Conservation (phyloP, 2,113 vertebrate species). For the Centropus unirufus region DNA sequence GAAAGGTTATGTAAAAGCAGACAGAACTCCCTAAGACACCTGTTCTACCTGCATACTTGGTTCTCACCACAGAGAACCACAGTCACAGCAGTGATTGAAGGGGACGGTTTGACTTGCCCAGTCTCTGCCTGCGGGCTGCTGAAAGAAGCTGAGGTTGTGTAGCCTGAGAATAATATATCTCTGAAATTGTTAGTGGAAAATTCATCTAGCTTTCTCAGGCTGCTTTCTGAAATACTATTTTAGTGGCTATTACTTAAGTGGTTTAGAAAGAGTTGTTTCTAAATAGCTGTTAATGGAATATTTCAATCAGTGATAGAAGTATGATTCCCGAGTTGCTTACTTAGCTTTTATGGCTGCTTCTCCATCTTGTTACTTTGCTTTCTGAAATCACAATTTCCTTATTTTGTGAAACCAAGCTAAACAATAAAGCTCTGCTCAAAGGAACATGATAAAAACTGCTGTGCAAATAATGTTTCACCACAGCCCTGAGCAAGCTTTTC, state of each 20-base stretch:
- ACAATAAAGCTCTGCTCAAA: background rate
- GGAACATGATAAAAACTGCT: background rate
- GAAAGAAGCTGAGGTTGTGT: background rate
- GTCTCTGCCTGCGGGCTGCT: background rate
- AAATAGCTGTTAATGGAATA: background rate
- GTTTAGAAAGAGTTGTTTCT: background rate
- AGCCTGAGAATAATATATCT: background rate
- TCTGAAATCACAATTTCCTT: background rate
- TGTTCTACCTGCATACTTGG: rapidly evolving
- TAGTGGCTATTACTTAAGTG: background rate
- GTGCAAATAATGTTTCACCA: background rate
- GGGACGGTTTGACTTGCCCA: background rate
- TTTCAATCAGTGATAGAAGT: background rate
- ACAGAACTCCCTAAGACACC: background rate
- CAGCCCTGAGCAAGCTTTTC: background rate
- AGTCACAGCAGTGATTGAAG: background rate
- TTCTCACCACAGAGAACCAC: background rate
- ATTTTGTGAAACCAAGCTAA: background rate
- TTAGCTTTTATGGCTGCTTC: background rate
- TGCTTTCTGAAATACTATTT: background rate
- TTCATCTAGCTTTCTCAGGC: background rate
- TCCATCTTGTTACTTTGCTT: background rate
- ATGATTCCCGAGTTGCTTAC: background rate
- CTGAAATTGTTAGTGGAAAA: background rate
- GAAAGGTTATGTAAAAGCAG: background rate